A percentile compares a stretch with the other conserved stretches of the same genome.
These are phyloP conservation scores for Cyprinodon tularosa DNA, from an alignment of 2,113 vertebrate genomes.

Conservation along the genomic window DNA sequence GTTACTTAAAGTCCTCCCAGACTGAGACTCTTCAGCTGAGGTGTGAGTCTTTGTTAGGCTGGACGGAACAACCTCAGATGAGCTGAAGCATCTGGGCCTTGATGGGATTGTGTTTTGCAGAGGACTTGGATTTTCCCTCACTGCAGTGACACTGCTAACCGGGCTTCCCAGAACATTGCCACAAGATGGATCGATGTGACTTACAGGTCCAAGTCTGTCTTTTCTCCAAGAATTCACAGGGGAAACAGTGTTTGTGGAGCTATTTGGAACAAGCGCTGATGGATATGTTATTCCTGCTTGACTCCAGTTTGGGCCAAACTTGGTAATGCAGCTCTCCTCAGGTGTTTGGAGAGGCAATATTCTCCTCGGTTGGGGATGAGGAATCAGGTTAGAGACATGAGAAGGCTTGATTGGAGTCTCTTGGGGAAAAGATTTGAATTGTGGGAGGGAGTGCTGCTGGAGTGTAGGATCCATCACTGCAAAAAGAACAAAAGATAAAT, in stretches of 20 bases:
- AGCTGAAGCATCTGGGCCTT: neutral
- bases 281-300: neutral
- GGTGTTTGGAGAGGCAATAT: slow-evolving; percentile 31
- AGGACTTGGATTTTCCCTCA: neutral
- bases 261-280: slow-evolving; percentile 16
- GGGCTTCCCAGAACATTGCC: slow-evolving; percentile 12
- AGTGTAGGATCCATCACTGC: slow-evolving; percentile 38
- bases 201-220: neutral
- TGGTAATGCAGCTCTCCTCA: slow-evolving; percentile 12
- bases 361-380: slow-evolving; percentile 25
- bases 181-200: neutral
- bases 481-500: slow-evolving; percentile 23
- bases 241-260: neutral
- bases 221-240: neutral
- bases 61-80: neutral
- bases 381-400: slow-evolving; percentile 45
- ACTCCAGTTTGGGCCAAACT: neutral
- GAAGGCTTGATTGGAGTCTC: slow-evolving; percentile 66
- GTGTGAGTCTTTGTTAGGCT: neutral
- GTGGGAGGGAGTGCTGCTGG: slow-evolving; percentile 12
- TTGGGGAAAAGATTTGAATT: slow-evolving; percentile 17
- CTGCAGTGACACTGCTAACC: neutral
- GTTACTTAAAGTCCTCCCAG: slow-evolving; percentile 17
- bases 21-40: neutral
- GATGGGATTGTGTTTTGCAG: neutral